Percentiles rank a stretch among this genome's conserved stretches.
These are phyloP conservation scores for Anthoscopus minutus DNA, from an alignment of 2,113 vertebrate genomes.

Conservation along the genomic window DNA sequence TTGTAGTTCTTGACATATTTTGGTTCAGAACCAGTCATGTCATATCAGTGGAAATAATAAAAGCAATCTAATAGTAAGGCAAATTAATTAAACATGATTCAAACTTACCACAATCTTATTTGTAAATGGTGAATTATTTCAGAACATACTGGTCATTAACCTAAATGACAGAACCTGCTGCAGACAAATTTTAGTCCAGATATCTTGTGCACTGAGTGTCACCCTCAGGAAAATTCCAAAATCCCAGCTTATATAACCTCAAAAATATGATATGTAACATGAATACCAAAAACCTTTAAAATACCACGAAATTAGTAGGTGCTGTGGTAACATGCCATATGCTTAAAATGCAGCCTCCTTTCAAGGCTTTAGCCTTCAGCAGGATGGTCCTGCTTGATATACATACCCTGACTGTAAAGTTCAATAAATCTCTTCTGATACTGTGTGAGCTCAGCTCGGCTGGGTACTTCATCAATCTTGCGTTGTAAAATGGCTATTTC, in stretches of 20 bases:
- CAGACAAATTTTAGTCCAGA: background rate
- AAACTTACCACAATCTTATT: background rate
- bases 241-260: background rate
- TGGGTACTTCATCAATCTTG: slow-evolving; percentile 96
- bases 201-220: background rate
- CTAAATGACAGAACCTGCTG: background rate
- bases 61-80: background rate
- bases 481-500: slow-evolving; percentile 95
- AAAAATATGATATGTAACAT: background rate
- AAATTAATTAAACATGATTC: background rate
- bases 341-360: background rate
- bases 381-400: slow-evolving; percentile 23
- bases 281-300: background rate
- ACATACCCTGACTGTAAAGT: slow-evolving; percentile 92
- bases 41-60: background rate
- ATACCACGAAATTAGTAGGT: background rate
- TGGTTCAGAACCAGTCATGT: background rate
- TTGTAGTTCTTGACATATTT: background rate
- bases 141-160: background rate
- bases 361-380: background rate
- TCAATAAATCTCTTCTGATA: slow-evolving; percentile 99
- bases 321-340: background rate
- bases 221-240: background rate
- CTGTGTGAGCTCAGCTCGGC: slow-evolving; percentile 93
- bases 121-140: background rate